A percentile compares a stretch with the other conserved stretches of the same genome.
Evolutionary conservation across 2,797 vertebrate species (phyloP).

Genomic region (Acanthornis magna): DNA sequence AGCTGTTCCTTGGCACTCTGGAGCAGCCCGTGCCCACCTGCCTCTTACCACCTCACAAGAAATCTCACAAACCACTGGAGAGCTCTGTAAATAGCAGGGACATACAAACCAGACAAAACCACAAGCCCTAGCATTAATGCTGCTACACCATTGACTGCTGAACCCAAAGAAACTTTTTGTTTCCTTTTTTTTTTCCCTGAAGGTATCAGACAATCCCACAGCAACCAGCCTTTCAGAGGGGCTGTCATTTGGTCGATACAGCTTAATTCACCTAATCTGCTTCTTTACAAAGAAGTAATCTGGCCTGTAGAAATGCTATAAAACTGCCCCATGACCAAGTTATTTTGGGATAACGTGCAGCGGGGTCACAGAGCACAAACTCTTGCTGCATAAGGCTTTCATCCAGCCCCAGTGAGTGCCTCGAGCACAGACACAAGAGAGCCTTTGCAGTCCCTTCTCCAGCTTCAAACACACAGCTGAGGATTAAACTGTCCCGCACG

Average conservation of each 20-base stretch:
- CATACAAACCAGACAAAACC: neutral
- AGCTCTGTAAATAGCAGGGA: neutral
- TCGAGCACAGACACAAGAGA: neutral
- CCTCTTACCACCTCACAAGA: no score
- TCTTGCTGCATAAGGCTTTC: neutral
- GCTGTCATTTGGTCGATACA: neutral
- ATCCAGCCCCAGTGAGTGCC: neutral
- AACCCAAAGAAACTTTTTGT: neutral
- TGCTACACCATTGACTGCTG: neutral
- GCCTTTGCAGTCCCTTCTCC: neutral
- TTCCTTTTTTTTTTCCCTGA: neutral
- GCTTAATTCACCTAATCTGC: neutral
- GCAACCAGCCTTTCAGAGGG: neutral
- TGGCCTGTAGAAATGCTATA: neutral
- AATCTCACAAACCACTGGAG: neutral
- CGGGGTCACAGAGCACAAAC: neutral
- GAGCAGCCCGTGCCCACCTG: neutral
- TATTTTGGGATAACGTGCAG: neutral
- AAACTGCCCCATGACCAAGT: neutral
- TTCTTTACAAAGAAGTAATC: neutral
- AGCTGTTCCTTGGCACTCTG: accelerated
- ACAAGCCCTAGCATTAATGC: neutral
- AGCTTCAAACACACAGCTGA: neutral
- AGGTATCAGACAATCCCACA: neutral
- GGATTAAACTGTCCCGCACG: neutral